A percentile compares a stretch with the other conserved stretches of the same genome.
Evolutionary conservation across 1,140 invertebrate species (phyloP).

Genomic region (Chironomus striatipennis): DNA sequence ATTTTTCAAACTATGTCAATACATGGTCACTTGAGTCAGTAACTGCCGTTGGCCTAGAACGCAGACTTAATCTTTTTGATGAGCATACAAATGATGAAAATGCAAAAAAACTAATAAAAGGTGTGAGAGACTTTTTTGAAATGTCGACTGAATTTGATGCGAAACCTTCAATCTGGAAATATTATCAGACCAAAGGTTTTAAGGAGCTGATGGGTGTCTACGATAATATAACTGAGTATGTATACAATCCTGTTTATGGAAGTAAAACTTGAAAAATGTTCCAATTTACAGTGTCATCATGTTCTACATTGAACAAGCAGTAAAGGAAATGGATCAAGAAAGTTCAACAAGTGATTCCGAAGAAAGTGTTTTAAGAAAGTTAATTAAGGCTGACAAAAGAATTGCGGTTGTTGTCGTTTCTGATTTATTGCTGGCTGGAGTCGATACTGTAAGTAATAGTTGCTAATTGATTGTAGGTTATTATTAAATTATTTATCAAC

Average conservation of each 20-base stretch:
- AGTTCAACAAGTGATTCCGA: slow-evolving; percentile 26
- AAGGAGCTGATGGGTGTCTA: slow-evolving; percentile 43
- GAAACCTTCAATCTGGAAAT: slow-evolving; percentile 49
- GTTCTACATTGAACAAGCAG: not conserved
- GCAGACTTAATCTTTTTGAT: slow-evolving; percentile 51
- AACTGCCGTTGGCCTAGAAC: slow-evolving; percentile 54
- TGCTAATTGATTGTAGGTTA: too few relatives aligned
- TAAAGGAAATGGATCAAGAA: slow-evolving; percentile 32
- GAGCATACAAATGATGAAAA: slow-evolving; percentile 30
- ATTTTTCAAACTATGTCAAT: slow-evolving; percentile 51
- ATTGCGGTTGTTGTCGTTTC: not conserved
- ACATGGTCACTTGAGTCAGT: slow-evolving; percentile 59
- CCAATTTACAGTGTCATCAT: not conserved
- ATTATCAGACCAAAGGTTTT: slow-evolving; percentile 44
- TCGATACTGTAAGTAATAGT: not conserved
- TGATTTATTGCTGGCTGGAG: not conserved
- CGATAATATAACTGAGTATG: slow-evolving; percentile 31
- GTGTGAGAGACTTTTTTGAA: not conserved
- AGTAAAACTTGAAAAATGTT: not conserved
- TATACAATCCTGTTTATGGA: not conserved
- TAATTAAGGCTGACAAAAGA: not conserved
- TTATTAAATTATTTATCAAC: not conserved
- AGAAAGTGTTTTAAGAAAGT: not conserved
- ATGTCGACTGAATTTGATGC: not conserved
- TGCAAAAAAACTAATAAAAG: slow-evolving; percentile 19